Evolutionary conservation across 2,113 vertebrate genomes (phyloP).

Genomic region (Petaurus breviceps): DNA sequence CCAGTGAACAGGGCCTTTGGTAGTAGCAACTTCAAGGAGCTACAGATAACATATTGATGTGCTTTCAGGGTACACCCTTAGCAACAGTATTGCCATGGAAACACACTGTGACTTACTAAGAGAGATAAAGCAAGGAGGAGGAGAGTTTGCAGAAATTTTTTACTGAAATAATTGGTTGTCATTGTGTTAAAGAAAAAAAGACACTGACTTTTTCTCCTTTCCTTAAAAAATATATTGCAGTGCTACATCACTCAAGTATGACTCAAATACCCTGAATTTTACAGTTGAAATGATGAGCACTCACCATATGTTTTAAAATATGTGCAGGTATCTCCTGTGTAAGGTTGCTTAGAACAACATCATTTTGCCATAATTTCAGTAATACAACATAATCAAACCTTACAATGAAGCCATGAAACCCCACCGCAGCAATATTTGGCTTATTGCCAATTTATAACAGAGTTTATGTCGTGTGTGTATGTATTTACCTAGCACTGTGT

Average conservation of each 20-base stretch:
- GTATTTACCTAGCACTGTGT: not conserved
- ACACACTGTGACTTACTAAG: conserved; percentile 75
- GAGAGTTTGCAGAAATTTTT: conserved; percentile 66
- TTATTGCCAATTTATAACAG: not conserved
- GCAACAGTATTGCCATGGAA: conserved; percentile 84
- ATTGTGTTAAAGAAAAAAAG: conserved; percentile 60
- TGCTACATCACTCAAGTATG: not conserved
- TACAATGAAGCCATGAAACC: not conserved
- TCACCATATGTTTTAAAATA: not conserved
- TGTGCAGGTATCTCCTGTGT: not conserved
- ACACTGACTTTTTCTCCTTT: not conserved
- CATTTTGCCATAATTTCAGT: not conserved
- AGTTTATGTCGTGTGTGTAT: not conserved
- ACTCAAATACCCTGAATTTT: conserved; percentile 42
- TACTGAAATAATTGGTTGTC: conserved; percentile 65
- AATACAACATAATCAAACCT: not conserved
- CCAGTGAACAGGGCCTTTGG: conserved; percentile 49
- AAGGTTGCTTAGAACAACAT: not conserved
- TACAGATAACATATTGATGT: conserved; percentile 71
- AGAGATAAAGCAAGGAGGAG: conserved; percentile 54
- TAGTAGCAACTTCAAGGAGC: conserved; percentile 74
- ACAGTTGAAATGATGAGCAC: not conserved
- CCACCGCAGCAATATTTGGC: not conserved
- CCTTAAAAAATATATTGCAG: conserved; percentile 11
- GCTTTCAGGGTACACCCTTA: conserved; percentile 77